These are phyloP conservation scores for Hippocampus guttulatus DNA, from an alignment of 2,113 vertebrate genomes.

Conservation along the genomic window DNA sequence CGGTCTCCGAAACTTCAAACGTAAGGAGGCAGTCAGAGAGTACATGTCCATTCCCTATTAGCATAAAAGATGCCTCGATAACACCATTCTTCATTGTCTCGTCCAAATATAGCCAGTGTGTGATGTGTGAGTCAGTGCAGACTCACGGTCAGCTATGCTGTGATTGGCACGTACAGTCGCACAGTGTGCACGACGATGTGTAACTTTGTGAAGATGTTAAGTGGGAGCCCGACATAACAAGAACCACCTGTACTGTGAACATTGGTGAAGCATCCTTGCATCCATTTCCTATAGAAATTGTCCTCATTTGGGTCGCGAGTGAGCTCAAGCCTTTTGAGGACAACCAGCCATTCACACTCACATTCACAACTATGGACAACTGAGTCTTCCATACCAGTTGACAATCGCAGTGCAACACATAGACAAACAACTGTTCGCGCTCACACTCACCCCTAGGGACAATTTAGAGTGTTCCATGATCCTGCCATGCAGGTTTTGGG, in stretches of 20 bases:
- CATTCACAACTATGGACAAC: too few relatives aligned
- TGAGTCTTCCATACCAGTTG: too few relatives aligned
- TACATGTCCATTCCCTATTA: conserved; percentile 29
- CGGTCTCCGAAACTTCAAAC: conserved; percentile 59
- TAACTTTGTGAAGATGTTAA: conserved; percentile 1
- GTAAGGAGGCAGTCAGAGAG: conserved; percentile 38
- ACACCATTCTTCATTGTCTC: conserved; percentile 23
- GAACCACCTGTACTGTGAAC: conserved; percentile 2
- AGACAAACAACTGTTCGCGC: too few relatives aligned
- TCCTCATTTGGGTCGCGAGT: neutral
- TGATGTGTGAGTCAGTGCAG: conserved; percentile 30
- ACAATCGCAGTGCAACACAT: too few relatives aligned
- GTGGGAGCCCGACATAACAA: neutral
- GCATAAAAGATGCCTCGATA: conserved; percentile 34
- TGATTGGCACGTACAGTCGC: conserved; percentile 16
- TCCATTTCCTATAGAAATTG: neutral
- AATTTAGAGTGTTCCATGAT: too few relatives aligned
- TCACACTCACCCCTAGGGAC: too few relatives aligned
- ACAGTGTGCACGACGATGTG: neutral
- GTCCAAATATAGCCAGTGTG: conserved; percentile 22
- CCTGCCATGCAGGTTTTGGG: too few relatives aligned
- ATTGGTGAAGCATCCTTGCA: neutral
- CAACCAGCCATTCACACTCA: neutral
- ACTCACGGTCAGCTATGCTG: conserved; percentile 13
- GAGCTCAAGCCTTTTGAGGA: neutral